phyloP scores from a whole-genome alignment of 2,888 invertebrate genomes.

The Chrysopilus asiliformis region DNA sequence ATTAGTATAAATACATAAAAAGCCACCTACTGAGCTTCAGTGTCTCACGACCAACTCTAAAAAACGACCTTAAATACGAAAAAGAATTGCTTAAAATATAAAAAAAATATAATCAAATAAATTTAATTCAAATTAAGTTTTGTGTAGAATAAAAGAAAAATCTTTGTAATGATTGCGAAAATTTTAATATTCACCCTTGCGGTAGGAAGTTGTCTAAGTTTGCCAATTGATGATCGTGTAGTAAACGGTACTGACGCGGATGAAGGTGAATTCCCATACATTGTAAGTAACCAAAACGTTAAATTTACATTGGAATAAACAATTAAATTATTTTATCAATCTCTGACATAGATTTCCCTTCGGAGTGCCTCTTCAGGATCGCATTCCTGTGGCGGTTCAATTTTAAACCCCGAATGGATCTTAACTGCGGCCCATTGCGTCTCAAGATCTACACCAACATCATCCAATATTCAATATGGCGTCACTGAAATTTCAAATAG shows the following conservation, averaged over 20 bases:
- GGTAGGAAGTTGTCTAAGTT: constrained; percentile 13
- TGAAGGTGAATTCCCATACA: constrained; percentile 24
- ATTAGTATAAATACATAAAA: too few species aligned
- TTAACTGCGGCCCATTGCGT: constrained; percentile 30
- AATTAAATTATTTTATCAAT: neutral
- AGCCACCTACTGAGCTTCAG: too few species aligned
- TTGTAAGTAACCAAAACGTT: constrained; percentile 20
- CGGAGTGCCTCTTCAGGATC: constrained; percentile 14
- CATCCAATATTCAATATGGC: constrained; percentile 24
- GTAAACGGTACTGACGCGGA: constrained; percentile 27
- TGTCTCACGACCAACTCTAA: too few species aligned
- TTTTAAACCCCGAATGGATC: constrained; percentile 21
- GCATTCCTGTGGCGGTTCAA: constrained; percentile 26
- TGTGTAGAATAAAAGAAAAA: too few species aligned
- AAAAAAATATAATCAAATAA: too few species aligned
- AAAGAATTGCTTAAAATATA: too few species aligned
- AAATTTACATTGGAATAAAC: too few species aligned
- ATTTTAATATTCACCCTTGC: too few species aligned
- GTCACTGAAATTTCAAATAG: constrained; percentile 17
- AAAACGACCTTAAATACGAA: too few species aligned
- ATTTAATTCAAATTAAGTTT: too few species aligned
- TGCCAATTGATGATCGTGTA: constrained; percentile 20
- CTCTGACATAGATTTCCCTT: constrained; percentile 16
- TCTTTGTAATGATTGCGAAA: too few species aligned
- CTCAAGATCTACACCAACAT: constrained; percentile 8